Evolutionary conservation across 2,888 invertebrate genomes (phyloP).

Genomic region (Patella ulyssiponensis): DNA sequence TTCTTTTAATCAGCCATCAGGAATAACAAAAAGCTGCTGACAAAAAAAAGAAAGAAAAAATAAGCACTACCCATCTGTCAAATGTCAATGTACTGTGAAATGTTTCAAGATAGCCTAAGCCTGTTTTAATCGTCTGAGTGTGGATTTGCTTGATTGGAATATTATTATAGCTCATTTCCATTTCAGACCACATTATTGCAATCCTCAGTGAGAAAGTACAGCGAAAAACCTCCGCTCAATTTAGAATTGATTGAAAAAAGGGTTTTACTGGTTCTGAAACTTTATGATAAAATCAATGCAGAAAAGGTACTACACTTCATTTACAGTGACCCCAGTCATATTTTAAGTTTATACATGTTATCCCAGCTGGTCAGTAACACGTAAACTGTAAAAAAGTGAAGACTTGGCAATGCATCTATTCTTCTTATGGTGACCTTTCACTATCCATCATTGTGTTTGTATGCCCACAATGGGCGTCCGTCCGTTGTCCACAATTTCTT

Average conservation of each 20-base stretch:
- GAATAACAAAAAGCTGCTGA: no score
- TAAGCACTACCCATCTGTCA: no score
- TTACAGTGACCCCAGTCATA: neutral
- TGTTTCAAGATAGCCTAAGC: neutral
- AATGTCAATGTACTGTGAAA: neutral
- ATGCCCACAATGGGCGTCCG: no score
- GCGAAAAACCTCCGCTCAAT: slow-evolving; percentile 66
- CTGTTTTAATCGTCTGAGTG: neutral
- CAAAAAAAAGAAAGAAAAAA: no score
- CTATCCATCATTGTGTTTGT: no score
- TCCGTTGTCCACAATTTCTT: no score
- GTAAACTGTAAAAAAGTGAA: no score
- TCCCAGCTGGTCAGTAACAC: neutral
- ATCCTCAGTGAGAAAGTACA: slow-evolving; percentile 41
- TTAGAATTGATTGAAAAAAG: slow-evolving; percentile 82
- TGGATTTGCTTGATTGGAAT: slow-evolving; percentile 24
- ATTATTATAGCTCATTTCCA: slow-evolving; percentile 24
- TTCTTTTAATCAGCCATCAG: no score
- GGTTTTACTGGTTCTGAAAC: slow-evolving; percentile 88
- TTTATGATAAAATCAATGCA: slow-evolving; percentile 90
- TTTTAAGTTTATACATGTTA: neutral
- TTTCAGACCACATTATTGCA: slow-evolving; percentile 42
- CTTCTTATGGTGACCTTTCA: no score
- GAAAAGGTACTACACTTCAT: slow-evolving; percentile 79
- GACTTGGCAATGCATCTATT: no score